These are phyloP conservation scores for Antheraea mylitta DNA, from an alignment of 1,140 invertebrate species.

Conservation along the genomic window DNA sequence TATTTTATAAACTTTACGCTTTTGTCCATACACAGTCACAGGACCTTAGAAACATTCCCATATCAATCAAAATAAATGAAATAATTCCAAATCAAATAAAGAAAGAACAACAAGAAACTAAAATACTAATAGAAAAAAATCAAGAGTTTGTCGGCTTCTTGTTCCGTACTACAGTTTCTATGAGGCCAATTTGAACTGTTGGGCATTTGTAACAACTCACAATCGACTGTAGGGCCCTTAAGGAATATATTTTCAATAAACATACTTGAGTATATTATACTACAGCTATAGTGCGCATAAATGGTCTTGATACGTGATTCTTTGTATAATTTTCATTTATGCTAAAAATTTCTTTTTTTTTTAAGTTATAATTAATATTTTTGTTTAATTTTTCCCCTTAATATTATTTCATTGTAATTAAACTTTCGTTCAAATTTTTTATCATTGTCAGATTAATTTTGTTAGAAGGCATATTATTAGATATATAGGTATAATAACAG, in stretches of 20 bases:
- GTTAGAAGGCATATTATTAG: too few relatives aligned
- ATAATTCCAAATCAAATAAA: conserved; percentile 59
- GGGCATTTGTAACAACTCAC: conserved; percentile 37
- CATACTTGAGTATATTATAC: conserved; percentile 51
- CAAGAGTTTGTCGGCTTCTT: conserved; percentile 49
- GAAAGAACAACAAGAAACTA: conserved; percentile 56
- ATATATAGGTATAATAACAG: too few relatives aligned
- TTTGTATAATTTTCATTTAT: background rate
- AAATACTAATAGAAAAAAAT: conserved; percentile 31
- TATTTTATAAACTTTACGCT: too few relatives aligned
- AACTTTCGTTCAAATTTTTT: too few relatives aligned
- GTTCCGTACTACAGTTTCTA: conserved; percentile 32
- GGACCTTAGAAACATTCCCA: conserved; percentile 47
- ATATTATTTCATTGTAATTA: too few relatives aligned
- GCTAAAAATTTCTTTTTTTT: background rate
- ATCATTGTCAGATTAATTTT: too few relatives aligned
- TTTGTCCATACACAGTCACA: background rate
- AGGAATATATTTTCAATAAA: conserved; percentile 69
- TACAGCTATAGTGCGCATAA: conserved; percentile 9
- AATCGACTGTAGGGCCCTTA: conserved; percentile 44
- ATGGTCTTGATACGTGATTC: conserved; percentile 43
- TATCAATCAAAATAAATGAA: conserved; percentile 38
- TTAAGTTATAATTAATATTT: background rate
- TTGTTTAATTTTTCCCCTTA: background rate
- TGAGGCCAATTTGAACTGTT: conserved; percentile 56